These are phyloP conservation scores for Calyptomena viridis DNA, from an alignment of 2,113 vertebrate genomes.

Conservation along the genomic window DNA sequence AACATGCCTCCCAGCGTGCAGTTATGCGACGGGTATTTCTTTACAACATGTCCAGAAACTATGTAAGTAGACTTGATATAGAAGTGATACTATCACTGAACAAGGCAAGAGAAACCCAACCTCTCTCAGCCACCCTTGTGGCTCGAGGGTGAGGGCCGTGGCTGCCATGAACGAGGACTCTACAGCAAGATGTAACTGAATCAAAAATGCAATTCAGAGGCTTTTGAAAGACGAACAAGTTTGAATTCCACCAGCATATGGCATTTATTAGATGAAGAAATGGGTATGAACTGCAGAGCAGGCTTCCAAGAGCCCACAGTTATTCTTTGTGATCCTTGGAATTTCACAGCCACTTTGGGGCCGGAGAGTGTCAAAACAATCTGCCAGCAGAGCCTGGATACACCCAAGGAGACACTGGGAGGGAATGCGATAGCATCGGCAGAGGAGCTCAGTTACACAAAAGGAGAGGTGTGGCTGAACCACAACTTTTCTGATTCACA, in stretches of 20 bases:
- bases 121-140: neutral
- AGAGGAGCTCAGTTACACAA: slow-evolving; percentile 43
- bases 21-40: neutral
- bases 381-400: neutral
- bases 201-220: neutral
- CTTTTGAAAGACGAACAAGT: neutral
- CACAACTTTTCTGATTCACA: slow-evolving; percentile 32
- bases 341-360: slow-evolving; percentile 41
- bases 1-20: rapidly evolving
- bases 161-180: neutral
- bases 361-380: neutral
- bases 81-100: neutral
- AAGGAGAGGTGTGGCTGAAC: slow-evolving; percentile 52
- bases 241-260: neutral
- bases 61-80: neutral
- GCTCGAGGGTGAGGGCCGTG: neutral
- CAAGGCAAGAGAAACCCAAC: neutral
- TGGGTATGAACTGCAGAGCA: slow-evolving; percentile 1
- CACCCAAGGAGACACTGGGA: slow-evolving; percentile 29
- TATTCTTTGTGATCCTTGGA: neutral
- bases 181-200: neutral
- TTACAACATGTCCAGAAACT: neutral
- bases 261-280: slow-evolving; percentile 25
- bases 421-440: neutral
- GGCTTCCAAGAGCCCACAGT: neutral